Conservation (phyloP, 2,113 vertebrate species). For the Planiliza haematocheilus region DNA sequence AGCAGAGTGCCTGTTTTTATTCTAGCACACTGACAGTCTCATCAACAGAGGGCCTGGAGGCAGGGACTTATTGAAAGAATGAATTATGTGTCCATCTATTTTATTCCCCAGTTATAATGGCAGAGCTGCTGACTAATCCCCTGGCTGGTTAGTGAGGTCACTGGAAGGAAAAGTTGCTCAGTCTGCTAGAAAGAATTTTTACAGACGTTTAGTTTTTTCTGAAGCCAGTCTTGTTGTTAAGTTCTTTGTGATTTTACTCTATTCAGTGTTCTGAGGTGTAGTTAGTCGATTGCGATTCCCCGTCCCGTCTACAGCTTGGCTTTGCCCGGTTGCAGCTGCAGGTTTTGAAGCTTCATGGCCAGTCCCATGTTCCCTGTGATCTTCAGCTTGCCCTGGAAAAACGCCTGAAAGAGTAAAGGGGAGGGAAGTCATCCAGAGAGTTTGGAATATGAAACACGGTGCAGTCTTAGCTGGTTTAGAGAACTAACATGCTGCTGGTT, state of each 20-base stretch:
- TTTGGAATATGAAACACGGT: not conserved
- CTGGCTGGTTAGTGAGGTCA: conserved; percentile 3
- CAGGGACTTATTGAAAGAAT: conserved; percentile 29
- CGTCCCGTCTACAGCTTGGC: conserved; percentile 88
- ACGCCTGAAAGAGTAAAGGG: conserved; percentile 83
- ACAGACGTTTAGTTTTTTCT: not conserved
- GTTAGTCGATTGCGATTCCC: not conserved
- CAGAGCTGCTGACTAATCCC: conserved; percentile 26
- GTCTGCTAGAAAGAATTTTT: conserved; percentile 8
- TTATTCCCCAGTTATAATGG: conserved; percentile 18
- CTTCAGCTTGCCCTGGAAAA: conserved; percentile 99
- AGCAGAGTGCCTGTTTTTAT: conserved; percentile 20
- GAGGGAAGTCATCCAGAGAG: conserved; percentile 14
- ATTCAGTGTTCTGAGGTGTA: conserved; percentile 1
- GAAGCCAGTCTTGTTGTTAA: too few species aligned
- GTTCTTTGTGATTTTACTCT: conserved; percentile 6
- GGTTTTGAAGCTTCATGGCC: conserved; percentile 96
- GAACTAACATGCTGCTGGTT: conserved; percentile 41
- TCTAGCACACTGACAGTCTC: not conserved
- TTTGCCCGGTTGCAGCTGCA: conserved; percentile 92
- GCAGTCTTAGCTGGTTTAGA: not conserved
- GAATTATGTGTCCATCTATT: conserved; percentile 36
- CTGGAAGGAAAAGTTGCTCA: conserved; percentile 24
- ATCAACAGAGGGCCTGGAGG: not conserved
- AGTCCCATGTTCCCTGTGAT: conserved; percentile 94